These are phyloP conservation scores for Trematocara stigmaticum DNA, from an alignment of 2,113 vertebrate genomes.

Conservation along the genomic window DNA sequence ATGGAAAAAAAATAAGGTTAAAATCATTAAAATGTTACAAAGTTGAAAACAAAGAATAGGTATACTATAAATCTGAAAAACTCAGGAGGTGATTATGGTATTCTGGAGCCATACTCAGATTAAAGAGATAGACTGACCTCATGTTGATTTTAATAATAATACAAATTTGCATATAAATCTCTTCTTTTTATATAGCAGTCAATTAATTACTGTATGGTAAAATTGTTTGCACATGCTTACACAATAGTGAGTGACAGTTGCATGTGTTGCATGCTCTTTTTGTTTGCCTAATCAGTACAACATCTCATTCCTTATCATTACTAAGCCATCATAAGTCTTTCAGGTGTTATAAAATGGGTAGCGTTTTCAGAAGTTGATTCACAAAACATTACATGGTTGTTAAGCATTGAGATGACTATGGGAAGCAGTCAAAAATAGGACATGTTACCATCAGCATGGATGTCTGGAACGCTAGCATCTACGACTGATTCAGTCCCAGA, in stretches of 20 bases:
- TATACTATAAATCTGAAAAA: not conserved
- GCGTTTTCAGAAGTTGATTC: not conserved
- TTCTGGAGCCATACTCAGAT: not conserved
- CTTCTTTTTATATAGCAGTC: not conserved
- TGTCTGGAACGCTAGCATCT: slow-evolving; percentile 2
- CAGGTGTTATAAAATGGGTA: not conserved
- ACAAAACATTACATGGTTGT: not conserved
- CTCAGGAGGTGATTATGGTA: not conserved
- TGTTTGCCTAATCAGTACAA: not conserved
- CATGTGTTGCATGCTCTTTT: not conserved
- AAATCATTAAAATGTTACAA: not conserved
- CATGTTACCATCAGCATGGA: slow-evolving; percentile 5
- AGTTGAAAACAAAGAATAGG: not conserved
- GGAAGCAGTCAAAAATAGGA: not conserved
- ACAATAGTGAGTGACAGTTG: not conserved
- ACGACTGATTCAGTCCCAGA: slow-evolving; percentile 2
- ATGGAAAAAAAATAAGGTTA: not conserved
- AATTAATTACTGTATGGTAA: not conserved
- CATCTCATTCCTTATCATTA: not conserved
- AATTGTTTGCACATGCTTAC: not conserved
- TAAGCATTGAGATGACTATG: not conserved
- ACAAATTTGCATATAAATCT: not conserved
- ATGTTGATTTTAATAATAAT: not conserved
- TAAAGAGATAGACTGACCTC: not conserved
- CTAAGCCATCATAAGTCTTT: not conserved